Conservation (phyloP, 2,797 vertebrate genomes). For the Tympanoctomys barrerae region DNA sequence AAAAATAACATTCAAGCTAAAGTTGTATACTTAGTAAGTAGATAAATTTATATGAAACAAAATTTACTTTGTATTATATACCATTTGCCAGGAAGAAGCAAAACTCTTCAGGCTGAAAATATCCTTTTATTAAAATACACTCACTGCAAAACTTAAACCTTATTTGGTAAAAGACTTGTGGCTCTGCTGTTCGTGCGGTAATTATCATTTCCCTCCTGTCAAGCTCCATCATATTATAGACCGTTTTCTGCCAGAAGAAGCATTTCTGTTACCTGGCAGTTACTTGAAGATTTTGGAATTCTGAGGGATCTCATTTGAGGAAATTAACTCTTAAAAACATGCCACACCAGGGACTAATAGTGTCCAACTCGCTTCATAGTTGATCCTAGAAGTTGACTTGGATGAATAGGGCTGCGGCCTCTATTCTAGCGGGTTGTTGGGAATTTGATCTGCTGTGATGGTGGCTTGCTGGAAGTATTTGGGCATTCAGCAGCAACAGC, state of each 20-base stretch:
- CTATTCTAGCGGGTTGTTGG: slow-evolving; percentile 67
- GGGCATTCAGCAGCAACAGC: slow-evolving; percentile 56
- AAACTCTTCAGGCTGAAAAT: slow-evolving; percentile 65
- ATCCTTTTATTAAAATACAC: slow-evolving; percentile 61
- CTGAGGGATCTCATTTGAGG: slow-evolving; percentile 69
- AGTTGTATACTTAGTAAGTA: slow-evolving; percentile 65
- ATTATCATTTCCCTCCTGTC: slow-evolving; percentile 87
- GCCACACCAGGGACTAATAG: slow-evolving; percentile 51
- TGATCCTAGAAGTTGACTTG: slow-evolving; percentile 35
- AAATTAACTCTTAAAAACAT: slow-evolving; percentile 76
- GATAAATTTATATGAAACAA: slow-evolving; percentile 45
- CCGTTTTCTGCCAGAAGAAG: slow-evolving; percentile 82
- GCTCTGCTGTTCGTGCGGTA: slow-evolving; percentile 83
- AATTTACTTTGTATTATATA: slow-evolving; percentile 47
- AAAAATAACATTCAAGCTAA: not conserved
- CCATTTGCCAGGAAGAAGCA: slow-evolving; percentile 50
- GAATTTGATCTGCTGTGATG: slow-evolving; percentile 69
- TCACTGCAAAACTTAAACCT: slow-evolving; percentile 81
- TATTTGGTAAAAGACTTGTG: slow-evolving; percentile 87
- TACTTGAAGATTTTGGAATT: slow-evolving; percentile 77
- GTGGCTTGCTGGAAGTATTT: slow-evolving; percentile 68
- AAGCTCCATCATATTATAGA: slow-evolving; percentile 84
- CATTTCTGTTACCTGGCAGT: slow-evolving; percentile 84
- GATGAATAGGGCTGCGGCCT: slow-evolving; percentile 43
- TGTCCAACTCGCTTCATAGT: slow-evolving; percentile 63